Evolutionary conservation across 2,797 vertebrate species (phyloP).

Genomic region (Sparus aurata): DNA sequence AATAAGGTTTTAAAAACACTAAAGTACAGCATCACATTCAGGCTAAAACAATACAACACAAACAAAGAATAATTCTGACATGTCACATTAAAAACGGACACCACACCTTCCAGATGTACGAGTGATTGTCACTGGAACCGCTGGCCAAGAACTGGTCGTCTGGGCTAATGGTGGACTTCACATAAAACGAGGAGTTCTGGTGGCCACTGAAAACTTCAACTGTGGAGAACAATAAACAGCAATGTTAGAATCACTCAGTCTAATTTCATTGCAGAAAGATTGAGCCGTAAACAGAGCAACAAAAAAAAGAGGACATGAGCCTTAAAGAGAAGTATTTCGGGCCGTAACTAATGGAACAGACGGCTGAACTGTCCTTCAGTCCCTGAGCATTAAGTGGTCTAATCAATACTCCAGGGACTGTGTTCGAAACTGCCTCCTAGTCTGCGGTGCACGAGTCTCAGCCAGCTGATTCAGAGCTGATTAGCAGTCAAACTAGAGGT

Average conservation of each 20-base stretch:
- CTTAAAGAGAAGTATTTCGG: background rate
- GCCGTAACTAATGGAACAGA: background rate
- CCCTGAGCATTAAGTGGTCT: background rate
- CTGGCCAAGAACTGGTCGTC: slow-evolving; percentile 96
- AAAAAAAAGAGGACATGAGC: background rate
- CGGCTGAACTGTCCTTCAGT: background rate
- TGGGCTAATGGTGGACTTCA: slow-evolving; percentile 94
- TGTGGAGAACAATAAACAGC: slow-evolving; percentile 63
- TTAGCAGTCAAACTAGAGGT: background rate
- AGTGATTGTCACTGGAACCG: slow-evolving; percentile 92
- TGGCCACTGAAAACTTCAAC: slow-evolving; percentile 93
- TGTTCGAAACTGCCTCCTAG: slow-evolving; percentile 24
- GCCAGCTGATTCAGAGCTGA: background rate
- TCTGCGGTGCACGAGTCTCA: background rate
- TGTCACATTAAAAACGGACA: background rate
- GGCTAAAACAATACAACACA: background rate
- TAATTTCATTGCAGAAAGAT: background rate
- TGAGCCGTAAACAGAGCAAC: background rate
- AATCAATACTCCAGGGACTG: background rate
- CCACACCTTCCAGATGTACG: slow-evolving; percentile 96
- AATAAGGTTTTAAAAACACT: background rate
- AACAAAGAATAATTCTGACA: background rate
- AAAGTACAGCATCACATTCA: background rate
- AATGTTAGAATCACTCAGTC: background rate
- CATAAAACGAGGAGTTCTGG: slow-evolving; percentile 95